These are phyloP conservation scores for Megaustenia siamemsis DNA, from an alignment of 2,888 invertebrate genomes.

Conservation along the genomic window DNA sequence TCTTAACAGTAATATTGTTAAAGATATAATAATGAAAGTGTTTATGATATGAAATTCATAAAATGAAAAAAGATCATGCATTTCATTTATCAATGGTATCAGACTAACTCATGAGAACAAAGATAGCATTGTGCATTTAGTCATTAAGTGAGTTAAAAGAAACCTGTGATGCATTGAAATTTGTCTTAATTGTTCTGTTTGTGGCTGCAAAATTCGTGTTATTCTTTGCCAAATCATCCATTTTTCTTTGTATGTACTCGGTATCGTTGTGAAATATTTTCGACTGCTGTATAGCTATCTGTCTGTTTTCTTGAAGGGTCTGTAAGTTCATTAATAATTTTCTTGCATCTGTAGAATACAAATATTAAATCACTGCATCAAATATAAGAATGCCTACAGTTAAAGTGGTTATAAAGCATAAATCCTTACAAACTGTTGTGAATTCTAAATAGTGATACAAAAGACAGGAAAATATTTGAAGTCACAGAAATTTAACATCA, in stretches of 20 bases:
- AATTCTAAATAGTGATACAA: no score
- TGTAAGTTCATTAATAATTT: background rate
- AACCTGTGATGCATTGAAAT: constrained; percentile 36
- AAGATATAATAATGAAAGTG: no score
- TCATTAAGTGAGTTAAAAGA: background rate
- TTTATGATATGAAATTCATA: no score
- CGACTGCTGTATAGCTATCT: background rate
- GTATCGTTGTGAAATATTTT: constrained; percentile 25
- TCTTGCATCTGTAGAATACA: constrained; percentile 18
- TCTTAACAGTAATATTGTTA: no score
- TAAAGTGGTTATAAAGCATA: background rate
- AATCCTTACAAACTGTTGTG: no score
- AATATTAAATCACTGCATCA: no score
- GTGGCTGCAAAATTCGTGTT: background rate
- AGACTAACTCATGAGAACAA: no score
- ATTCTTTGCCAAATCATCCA: background rate
- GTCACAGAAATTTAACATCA: no score
- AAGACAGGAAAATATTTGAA: no score
- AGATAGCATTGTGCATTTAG: no score
- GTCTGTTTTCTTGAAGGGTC: background rate
- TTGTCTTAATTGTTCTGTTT: constrained; percentile 4
- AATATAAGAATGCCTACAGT: background rate
- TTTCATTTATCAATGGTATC: no score
- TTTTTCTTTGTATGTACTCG: background rate
- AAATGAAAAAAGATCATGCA: no score